phyloP scores from a whole-genome alignment of 2,888 invertebrate genomes.

The Scaptomyza caliginosa region DNA sequence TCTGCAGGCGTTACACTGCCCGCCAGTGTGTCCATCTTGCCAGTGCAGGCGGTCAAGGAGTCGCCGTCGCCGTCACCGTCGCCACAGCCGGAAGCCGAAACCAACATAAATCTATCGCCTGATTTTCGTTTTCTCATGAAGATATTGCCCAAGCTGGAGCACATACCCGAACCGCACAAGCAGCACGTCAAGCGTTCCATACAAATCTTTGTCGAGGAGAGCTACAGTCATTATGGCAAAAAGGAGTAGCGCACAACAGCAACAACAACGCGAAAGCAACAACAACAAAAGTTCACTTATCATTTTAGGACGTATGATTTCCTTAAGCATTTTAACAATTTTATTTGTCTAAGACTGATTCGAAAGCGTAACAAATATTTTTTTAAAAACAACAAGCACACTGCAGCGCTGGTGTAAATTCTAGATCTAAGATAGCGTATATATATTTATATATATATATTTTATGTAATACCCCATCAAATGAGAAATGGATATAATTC shows the following conservation, averaged over 20 bases:
- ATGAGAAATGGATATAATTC: conserved; percentile 25
- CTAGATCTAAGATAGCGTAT: conserved; percentile 24
- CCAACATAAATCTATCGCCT: conserved; percentile 81
- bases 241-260: conserved; percentile 39
- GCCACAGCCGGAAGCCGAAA: conserved; percentile 49
- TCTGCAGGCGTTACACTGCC: conserved; percentile 11
- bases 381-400: conserved; percentile 8
- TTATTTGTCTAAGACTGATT: conserved; percentile 68
- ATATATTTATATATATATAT: conserved; percentile 14
- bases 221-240: conserved; percentile 64
- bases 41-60: conserved; percentile 27
- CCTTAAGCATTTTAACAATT: conserved; percentile 32
- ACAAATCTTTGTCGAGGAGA: conserved; percentile 80
- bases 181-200: conserved; percentile 81
- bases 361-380: conserved; percentile 34
- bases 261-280: background rate
- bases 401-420: conserved; percentile 25
- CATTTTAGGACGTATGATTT: conserved; percentile 24
- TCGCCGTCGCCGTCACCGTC: background rate
- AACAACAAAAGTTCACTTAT: conserved; percentile 12
- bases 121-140: conserved; percentile 83
- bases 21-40: conserved; percentile 29
- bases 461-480: conserved; percentile 12
- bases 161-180: conserved; percentile 81
- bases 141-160: conserved; percentile 81